Percentiles rank a stretch among this genome's conserved stretches.
Conservation (phyloP, 2,113 vertebrate genomes). For the Anser brachyrhynchus region DNA sequence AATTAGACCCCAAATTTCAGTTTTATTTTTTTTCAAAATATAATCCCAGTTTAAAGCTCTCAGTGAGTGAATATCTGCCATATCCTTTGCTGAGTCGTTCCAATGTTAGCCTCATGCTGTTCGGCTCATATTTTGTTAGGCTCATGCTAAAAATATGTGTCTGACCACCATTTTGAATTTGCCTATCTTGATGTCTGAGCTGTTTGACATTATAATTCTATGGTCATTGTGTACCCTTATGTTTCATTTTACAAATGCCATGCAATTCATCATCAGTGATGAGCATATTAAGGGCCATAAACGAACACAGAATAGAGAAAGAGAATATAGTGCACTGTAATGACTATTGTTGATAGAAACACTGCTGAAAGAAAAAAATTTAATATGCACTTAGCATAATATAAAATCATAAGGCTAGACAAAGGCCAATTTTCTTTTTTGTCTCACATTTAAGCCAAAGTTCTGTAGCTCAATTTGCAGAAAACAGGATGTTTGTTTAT, state of each 20-base stretch:
- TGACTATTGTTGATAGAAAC: neutral
- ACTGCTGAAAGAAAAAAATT: neutral
- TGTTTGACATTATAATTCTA: neutral
- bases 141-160: neutral
- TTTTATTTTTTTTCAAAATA: neutral
- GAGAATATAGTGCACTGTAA: neutral
- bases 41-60: neutral
- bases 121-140: fast-evolving
- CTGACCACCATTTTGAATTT: neutral
- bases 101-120: neutral
- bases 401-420: neutral
- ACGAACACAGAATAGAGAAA: neutral
- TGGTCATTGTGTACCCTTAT: neutral
- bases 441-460: neutral
- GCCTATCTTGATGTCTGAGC: neutral
- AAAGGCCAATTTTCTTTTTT: neutral
- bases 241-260: neutral
- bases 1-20: neutral
- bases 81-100: neutral
- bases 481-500: neutral
- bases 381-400: neutral
- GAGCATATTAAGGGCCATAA: neutral
- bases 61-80: neutral
- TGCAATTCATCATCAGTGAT: neutral
- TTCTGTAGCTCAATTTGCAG: neutral